Evolutionary conservation across 2,113 vertebrate species (phyloP).

Genomic region (Rhagologus leucostigma): DNA sequence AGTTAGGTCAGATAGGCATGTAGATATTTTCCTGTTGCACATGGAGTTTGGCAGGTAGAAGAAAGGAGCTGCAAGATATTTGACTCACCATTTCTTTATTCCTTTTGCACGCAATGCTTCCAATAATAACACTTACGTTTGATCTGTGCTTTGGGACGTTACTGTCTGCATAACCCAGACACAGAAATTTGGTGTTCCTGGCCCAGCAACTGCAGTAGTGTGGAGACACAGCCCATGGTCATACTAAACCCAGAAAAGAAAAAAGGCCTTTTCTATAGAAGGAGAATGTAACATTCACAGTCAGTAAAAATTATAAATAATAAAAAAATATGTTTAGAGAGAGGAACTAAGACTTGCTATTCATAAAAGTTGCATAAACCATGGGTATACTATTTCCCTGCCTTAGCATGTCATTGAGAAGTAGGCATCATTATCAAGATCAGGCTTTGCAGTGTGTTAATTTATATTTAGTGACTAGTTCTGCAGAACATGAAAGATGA

Average conservation of each 20-base stretch:
- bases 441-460: neutral
- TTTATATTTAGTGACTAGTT: slow-evolving; percentile 6
- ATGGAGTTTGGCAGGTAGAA: neutral
- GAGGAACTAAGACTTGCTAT: neutral
- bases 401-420: neutral
- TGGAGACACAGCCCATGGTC: neutral
- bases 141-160: neutral
- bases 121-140: neutral
- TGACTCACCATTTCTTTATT: neutral
- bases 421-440: neutral
- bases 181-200: neutral
- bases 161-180: neutral
- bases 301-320: neutral
- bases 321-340: neutral
- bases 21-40: neutral
- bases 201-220: neutral
- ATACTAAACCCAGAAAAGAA: neutral
- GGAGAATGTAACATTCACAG: neutral
- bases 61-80: neutral
- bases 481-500: neutral
- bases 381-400: neutral
- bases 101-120: neutral
- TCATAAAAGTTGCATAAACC: neutral
- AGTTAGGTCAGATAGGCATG: neutral
- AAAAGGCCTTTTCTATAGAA: neutral